A percentile compares a stretch with the other conserved stretches of the same genome.
These are phyloP conservation scores for Dilophus febrilis DNA, from an alignment of 2,888 invertebrate species.

Conservation along the genomic window DNA sequence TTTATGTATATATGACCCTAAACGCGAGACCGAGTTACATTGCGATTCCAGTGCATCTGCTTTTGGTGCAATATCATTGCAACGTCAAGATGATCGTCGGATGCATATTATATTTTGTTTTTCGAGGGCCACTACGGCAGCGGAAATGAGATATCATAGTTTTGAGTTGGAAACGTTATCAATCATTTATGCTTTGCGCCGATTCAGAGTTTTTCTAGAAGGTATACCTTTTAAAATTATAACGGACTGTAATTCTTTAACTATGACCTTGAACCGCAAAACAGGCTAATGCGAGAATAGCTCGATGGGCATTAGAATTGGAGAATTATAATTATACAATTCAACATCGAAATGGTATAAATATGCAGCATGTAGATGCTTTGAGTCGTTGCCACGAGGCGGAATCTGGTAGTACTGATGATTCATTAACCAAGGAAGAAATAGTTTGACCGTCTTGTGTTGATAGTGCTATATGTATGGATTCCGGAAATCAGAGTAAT, in stretches of 20 bases:
- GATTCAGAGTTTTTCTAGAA: constrained; percentile 13
- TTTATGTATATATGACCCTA: constrained; percentile 13
- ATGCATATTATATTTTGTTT: constrained; percentile 18
- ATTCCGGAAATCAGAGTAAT: too few species aligned
- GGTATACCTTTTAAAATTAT: constrained; percentile 15
- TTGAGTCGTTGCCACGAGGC: neutral
- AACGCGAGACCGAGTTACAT: constrained; percentile 16
- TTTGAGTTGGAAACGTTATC: too few species aligned
- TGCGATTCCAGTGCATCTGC: constrained; percentile 16
- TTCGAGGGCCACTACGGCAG: constrained; percentile 14
- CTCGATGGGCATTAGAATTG: constrained; percentile 12
- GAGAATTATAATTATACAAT: too few species aligned
- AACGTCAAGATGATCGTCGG: constrained; percentile 10
- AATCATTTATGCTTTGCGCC: constrained; percentile 15
- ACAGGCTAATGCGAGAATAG: constrained; percentile 13
- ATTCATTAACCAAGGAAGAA: too few species aligned
- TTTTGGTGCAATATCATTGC: constrained; percentile 15
- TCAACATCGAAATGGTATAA: constrained; percentile 10
- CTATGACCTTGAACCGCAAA: constrained; percentile 15
- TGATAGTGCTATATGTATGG: too few species aligned
- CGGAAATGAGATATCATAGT: constrained; percentile 15
- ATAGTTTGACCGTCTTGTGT: too few species aligned
- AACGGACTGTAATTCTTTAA: too few species aligned
- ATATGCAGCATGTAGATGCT: neutral
- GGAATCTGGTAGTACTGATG: neutral